Conservation (phyloP, 2,888 invertebrate species). For the Latrodectus hesperus region DNA sequence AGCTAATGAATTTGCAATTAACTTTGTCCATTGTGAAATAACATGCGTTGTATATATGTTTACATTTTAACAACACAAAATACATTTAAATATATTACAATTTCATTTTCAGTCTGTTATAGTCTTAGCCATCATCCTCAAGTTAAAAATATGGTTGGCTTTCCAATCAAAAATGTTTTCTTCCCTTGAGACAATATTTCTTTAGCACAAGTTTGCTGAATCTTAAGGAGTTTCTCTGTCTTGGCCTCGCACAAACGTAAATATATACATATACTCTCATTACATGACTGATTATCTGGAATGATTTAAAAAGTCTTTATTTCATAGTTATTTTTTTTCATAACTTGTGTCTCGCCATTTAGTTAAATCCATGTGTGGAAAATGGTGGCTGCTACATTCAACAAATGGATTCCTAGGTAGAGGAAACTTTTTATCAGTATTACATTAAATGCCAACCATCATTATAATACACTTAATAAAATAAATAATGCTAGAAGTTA, state of each 20-base stretch:
- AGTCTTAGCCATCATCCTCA: no score
- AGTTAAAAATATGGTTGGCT: background rate
- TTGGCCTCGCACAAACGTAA: no score
- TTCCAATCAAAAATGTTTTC: background rate
- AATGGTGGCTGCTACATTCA: slow-evolving; percentile 86
- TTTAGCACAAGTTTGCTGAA: background rate
- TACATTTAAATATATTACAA: no score
- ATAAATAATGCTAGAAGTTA: background rate
- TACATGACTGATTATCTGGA: background rate
- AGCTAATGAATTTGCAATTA: no score
- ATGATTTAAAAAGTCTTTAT: background rate
- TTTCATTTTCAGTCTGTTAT: no score
- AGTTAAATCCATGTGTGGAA: slow-evolving; percentile 89
- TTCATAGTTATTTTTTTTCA: slow-evolving; percentile 50
- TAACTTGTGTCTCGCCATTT: slow-evolving; percentile 86
- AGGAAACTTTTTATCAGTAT: background rate
- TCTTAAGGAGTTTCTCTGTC: background rate
- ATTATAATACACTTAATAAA: background rate
- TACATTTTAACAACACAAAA: no score
- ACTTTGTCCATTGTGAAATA: no score
- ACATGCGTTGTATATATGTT: no score
- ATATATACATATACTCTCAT: background rate
- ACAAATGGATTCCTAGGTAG: slow-evolving; percentile 75
- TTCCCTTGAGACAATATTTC: background rate
- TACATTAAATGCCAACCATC: no score